Evolutionary conservation across 2,888 invertebrate genomes (phyloP).

Genomic region (Aplocera efformata): DNA sequence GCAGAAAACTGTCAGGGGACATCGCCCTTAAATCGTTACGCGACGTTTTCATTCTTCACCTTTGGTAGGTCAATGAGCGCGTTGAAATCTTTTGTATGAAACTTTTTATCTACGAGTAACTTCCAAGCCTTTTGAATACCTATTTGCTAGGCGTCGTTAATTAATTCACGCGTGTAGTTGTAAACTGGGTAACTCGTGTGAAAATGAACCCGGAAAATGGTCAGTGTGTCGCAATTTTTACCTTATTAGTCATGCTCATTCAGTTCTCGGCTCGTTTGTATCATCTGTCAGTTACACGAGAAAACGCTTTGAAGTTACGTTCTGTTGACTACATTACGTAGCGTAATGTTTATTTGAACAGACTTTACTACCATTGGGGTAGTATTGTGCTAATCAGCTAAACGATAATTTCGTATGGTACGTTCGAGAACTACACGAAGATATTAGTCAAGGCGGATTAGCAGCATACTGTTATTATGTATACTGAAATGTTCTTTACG

Average conservation of each 20-base stretch:
- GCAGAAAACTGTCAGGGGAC: no score
- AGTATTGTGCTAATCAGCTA: slow-evolving; percentile 17
- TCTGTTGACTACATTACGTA: slow-evolving; percentile 33
- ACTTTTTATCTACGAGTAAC: neutral
- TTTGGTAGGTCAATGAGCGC: slow-evolving; percentile 24
- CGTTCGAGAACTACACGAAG: slow-evolving; percentile 1
- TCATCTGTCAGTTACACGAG: slow-evolving; percentile 35
- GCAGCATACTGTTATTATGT: slow-evolving; percentile 5
- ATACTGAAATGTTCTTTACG: slow-evolving; percentile 8
- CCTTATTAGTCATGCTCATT: slow-evolving; percentile 23
- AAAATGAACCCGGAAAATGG: slow-evolving; percentile 10
- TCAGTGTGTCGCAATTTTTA: slow-evolving; percentile 1
- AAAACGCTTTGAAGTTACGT: slow-evolving; percentile 43
- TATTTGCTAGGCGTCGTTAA: no score
- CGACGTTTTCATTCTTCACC: slow-evolving; percentile 10
- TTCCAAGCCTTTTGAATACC: no score
- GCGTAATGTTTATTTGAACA: slow-evolving; percentile 12
- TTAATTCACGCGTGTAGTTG: no score
- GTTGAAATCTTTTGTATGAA: slow-evolving; percentile 42
- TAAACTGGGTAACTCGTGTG: neutral
- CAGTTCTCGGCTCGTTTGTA: slow-evolving; percentile 15
- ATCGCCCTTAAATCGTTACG: no score
- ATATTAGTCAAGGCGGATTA: slow-evolving; percentile 6
- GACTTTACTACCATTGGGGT: slow-evolving; percentile 1
- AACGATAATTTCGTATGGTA: slow-evolving; percentile 13